phyloP scores from a whole-genome alignment of 2,113 vertebrate species.

The Quiscalus mexicanus region DNA sequence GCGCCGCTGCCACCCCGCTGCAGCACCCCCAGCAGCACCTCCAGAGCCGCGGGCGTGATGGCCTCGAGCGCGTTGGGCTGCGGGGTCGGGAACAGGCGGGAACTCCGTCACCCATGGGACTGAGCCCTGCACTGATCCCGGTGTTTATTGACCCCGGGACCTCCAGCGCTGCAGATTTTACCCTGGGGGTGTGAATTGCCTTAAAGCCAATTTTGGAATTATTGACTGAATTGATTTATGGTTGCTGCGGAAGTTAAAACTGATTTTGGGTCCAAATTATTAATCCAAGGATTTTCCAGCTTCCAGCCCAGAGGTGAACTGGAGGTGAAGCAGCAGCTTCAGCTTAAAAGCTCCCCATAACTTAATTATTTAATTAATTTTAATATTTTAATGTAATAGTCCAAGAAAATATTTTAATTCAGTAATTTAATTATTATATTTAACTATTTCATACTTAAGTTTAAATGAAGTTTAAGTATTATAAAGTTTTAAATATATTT shows the following conservation, averaged over 20 bases:
- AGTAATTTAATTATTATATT: neutral
- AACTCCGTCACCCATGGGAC: fast-evolving
- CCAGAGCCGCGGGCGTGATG: slow-evolving; percentile 78
- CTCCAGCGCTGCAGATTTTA: fast-evolving
- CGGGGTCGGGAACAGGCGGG: fast-evolving
- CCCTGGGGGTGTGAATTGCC: fast-evolving
- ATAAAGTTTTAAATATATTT: no score
- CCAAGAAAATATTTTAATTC: neutral
- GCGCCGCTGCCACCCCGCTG: slow-evolving; percentile 68
- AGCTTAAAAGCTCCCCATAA: neutral
- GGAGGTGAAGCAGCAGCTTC: neutral
- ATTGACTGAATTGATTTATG: neutral
- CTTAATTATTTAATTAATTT: neutral
- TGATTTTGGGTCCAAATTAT: neutral
- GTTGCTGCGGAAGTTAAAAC: neutral
- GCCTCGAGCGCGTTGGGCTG: slow-evolving; percentile 89
- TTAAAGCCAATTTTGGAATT: fast-evolving
- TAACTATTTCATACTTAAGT: no score
- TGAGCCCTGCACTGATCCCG: fast-evolving
- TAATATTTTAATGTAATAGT: no score
- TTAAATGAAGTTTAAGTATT: no score
- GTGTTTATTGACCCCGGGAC: fast-evolving
- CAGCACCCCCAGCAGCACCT: slow-evolving; percentile 85
- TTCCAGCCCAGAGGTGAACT: fast-evolving
- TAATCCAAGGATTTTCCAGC: neutral